These are phyloP conservation scores for Cyrtorhinus lividipennis DNA, from an alignment of 1,140 invertebrate species.

Conservation along the genomic window DNA sequence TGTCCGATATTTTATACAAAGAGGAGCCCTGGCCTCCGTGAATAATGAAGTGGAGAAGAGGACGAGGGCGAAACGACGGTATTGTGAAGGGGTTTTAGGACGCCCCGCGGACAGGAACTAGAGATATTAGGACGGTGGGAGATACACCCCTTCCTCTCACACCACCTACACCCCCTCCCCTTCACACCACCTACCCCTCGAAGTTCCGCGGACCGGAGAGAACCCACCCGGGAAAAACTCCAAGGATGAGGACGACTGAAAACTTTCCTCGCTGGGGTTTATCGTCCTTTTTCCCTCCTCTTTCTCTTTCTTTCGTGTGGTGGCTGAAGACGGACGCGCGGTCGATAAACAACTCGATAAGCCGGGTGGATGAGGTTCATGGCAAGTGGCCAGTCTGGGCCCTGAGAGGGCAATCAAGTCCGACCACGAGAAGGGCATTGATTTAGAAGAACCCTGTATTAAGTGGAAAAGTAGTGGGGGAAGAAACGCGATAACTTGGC, in stretches of 20 bases:
- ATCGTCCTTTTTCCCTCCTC: background rate
- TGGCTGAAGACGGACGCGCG: background rate
- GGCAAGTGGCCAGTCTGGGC: background rate
- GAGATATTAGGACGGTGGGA: background rate
- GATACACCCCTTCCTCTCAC: no score
- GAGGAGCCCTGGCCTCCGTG: background rate
- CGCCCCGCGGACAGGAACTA: background rate
- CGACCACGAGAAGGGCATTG: background rate
- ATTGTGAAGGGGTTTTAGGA: background rate
- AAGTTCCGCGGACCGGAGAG: background rate
- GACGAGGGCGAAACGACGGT: background rate
- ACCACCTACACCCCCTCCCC: background rate
- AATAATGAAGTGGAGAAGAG: background rate
- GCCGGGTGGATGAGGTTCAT: background rate
- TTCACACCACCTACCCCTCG: no score
- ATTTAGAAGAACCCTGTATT: background rate
- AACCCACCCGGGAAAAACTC: background rate
- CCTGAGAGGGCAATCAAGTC: background rate
- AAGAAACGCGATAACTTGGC: no score
- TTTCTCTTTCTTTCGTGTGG: no score
- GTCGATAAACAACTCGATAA: background rate
- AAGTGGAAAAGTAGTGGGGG: no score
- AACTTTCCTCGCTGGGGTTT: background rate
- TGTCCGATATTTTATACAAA: background rate
- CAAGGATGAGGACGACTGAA: background rate